Conservation (phyloP, 2,113 vertebrate genomes). For the Tenrec ecaudatus region DNA sequence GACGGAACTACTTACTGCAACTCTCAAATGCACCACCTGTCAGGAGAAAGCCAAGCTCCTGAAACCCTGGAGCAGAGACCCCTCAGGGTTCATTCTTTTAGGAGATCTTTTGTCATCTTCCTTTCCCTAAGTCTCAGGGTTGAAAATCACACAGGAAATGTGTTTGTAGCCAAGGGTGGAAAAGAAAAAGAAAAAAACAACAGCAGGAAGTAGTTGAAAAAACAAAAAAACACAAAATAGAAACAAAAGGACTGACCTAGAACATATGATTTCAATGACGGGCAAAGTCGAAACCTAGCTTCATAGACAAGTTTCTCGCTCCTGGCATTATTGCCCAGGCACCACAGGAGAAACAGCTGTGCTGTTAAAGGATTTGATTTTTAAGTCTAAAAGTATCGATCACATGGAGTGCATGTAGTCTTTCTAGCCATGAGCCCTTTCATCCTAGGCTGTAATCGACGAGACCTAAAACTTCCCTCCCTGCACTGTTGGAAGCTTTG, state of each 20-base stretch:
- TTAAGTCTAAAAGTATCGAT: slow-evolving; percentile 71
- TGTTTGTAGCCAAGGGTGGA: background rate
- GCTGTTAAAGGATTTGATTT: slow-evolving; percentile 62
- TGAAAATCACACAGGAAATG: background rate
- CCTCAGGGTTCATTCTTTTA: background rate
- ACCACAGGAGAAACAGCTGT: slow-evolving; percentile 22
- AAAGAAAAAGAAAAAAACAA: background rate
- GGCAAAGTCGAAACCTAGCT: slow-evolving; percentile 4
- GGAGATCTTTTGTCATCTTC: background rate
- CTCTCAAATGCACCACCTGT: background rate
- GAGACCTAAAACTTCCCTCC: slow-evolving; percentile 70
- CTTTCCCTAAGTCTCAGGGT: background rate
- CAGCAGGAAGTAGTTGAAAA: background rate
- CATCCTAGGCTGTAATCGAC: slow-evolving; percentile 81
- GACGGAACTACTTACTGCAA: background rate
- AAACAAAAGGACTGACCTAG: background rate
- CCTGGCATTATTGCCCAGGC: background rate
- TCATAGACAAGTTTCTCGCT: background rate
- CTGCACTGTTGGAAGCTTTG: slow-evolving; percentile 79
- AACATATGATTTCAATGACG: background rate
- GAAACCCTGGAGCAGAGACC: background rate
- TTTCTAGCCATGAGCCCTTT: slow-evolving; percentile 71
- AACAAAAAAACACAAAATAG: no score
- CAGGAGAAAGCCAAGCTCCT: background rate
- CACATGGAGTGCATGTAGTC: slow-evolving; percentile 67